Base-by-base conservation (phyloP, 2,113 vertebrate genomes). In the Podarcis muralis region DNA sequence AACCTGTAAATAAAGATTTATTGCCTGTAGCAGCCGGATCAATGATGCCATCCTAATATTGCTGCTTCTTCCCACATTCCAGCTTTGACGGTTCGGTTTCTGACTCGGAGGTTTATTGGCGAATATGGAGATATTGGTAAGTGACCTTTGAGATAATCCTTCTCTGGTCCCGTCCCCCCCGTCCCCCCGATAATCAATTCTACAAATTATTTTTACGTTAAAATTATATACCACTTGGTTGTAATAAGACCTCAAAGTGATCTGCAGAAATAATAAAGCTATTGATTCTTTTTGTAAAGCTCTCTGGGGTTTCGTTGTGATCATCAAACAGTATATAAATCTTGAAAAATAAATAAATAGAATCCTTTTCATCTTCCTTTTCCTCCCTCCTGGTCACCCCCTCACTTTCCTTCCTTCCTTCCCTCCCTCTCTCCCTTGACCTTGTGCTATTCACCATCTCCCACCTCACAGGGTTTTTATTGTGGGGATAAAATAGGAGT, bases 71-170 rank as follows among this genome's bases (percentile, higher is more conserved):
- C 25, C 9, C 75, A 84, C 59, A 72, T 92, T 20, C 78, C 69
- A 98, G 97, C 97, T 1, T 86, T 98, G 68, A 97, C 96, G 2
- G 97, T 98, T 32, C 97, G 97, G 16, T 97, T 98, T 80, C 87
- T 98, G 40, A 98, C 97, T 16, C 93, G 97, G 37, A 96, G 97
- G 57, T 98, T 98, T 89, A 98, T 98, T 15, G 97, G 97, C 40
- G 97, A 98, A 93, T 98, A 98, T 57, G 97, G 97, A 71, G 95
- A 98, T 66, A 97, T 98, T 6, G 96, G 97, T 98, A 82, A 94
- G 94, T 91, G 30, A 66, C 4, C 35, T 59, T 20, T 37, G 6
- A 5, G 43, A 83, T 53, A 11, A 53, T 53, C 48, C 48, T 53
- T 53, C 9, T 53, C 48, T 53, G 48, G 9, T 53, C 43, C 43